Conservation (phyloP, 2,113 vertebrate species). For the Megaceryle maxima region DNA sequence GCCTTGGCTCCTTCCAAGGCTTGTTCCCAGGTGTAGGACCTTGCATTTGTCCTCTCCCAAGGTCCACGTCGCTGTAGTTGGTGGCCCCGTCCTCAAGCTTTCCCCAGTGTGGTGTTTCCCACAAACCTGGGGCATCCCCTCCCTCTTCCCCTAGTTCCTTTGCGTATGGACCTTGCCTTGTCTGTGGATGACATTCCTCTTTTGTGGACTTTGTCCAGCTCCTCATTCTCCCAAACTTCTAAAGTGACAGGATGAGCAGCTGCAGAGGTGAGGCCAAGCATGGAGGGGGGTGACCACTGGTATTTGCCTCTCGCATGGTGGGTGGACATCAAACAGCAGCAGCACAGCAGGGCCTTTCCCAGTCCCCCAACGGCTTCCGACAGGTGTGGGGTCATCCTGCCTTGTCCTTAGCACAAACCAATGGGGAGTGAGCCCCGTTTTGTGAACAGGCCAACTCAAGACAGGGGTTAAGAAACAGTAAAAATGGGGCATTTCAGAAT, state of each 20-base stretch:
- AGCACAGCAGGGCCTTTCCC: accelerated
- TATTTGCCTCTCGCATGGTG: accelerated
- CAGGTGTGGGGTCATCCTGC: neutral
- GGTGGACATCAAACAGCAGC: neutral
- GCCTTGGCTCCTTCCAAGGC: neutral
- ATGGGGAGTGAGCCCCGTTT: accelerated
- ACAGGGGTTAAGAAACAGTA: neutral
- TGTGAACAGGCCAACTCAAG: neutral
- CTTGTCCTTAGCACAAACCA: neutral
- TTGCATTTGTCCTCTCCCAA: neutral
- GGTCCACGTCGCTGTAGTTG: neutral
- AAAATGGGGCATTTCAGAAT: neutral
- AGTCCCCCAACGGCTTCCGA: too few relatives aligned
- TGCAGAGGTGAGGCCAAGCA: neutral
- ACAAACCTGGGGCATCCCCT: neutral
- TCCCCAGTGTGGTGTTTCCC: neutral
- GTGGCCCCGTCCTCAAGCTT: neutral
- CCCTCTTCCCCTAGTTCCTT: too few relatives aligned
- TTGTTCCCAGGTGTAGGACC: neutral
- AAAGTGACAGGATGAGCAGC: accelerated
- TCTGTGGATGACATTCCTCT: neutral
- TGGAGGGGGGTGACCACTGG: accelerated
- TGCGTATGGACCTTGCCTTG: neutral
- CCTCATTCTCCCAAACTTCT: neutral
- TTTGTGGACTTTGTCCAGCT: neutral